A percentile compares a stretch with the other conserved stretches of the same genome.
Evolutionary conservation across 2,797 vertebrate species (phyloP).

Genomic region (Eulemur albifrons): DNA sequence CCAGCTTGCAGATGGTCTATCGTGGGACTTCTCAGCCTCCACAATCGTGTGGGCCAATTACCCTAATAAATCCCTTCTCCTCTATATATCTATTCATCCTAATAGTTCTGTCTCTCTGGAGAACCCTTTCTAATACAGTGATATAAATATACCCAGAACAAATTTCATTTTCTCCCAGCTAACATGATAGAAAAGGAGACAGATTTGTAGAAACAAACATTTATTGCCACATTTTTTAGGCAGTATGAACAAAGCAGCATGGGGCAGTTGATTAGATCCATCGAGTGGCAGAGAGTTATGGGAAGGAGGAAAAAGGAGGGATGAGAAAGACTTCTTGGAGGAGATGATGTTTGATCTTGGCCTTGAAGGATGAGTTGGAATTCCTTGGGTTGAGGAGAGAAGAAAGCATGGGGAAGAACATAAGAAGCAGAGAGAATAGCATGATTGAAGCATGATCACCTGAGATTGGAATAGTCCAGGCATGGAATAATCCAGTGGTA

Average conservation of each 20-base stretch:
- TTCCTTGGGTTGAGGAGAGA: neutral
- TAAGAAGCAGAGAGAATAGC: neutral
- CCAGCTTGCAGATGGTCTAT: neutral
- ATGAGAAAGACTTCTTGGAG: neutral
- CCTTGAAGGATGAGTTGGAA: neutral
- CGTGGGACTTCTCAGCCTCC: neutral
- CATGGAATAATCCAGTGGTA: neutral
- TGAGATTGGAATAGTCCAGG: neutral
- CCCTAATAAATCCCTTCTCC: neutral
- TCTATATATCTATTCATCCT: neutral
- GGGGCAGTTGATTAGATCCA: neutral
- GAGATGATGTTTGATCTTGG: neutral
- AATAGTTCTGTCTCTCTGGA: neutral
- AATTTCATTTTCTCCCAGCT: neutral
- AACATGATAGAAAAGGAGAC: neutral
- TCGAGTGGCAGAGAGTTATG: neutral
- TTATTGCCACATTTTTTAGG: neutral
- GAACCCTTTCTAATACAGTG: neutral
- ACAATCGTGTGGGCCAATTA: neutral
- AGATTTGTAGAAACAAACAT: conserved; percentile 34
- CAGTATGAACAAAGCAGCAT: neutral
- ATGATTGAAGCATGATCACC: neutral
- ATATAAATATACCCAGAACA: neutral
- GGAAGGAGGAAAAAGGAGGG: neutral
- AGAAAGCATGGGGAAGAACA: neutral